Evolutionary conservation across 2,113 vertebrate genomes (phyloP), one percentile per base, ranked within the genome.

Genomic region (Bubo scandiacus): DNA sequence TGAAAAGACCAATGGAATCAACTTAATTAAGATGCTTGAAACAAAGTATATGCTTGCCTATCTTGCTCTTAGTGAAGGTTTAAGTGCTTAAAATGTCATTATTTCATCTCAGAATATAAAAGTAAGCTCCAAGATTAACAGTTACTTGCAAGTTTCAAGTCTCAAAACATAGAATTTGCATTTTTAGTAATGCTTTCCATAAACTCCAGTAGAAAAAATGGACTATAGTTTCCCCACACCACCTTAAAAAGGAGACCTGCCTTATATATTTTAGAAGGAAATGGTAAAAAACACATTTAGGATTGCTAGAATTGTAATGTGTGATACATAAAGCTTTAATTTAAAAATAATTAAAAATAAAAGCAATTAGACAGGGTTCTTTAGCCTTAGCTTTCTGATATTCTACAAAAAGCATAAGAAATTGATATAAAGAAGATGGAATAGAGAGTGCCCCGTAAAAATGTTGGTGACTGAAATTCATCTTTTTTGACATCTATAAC

Each of bases 401-500:
- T 81, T 75, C 67, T 51, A 77, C 22, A 84, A 68, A 96, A 95
- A 92, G 17, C 59, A 23, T 26, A 74, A 58, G 54, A 92, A 81
- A 92, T 19, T 54, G 25, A 78, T 79, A 66, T 59, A 72, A 93
- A 80, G 51, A 93, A 92, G 45, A 54, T 22, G 22, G 40, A 73
- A 47, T 9, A 87, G 40, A 72, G 26, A 81, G 57, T 18, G 17
- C 20, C 15, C 47, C 66, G n/a, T 42, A 74, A 91, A 86, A 88
- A 86, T 15, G 29, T 30, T 75, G 92, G 86, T 26, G 52, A 94
- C 36, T 65, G 83, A 92, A 96, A 97, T 97, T 94, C 63, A 92
- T 97, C 78, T 75, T 88, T 57, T 93, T 94, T 97, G 96, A 96
- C 65, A 70, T 54, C 78, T 94, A 29, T 18, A 93, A 94, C 81